Evolutionary conservation across 1,140 invertebrate genomes (phyloP), one percentile per base, ranked within the genome.

Genomic region (Drosophila watanabei): DNA sequence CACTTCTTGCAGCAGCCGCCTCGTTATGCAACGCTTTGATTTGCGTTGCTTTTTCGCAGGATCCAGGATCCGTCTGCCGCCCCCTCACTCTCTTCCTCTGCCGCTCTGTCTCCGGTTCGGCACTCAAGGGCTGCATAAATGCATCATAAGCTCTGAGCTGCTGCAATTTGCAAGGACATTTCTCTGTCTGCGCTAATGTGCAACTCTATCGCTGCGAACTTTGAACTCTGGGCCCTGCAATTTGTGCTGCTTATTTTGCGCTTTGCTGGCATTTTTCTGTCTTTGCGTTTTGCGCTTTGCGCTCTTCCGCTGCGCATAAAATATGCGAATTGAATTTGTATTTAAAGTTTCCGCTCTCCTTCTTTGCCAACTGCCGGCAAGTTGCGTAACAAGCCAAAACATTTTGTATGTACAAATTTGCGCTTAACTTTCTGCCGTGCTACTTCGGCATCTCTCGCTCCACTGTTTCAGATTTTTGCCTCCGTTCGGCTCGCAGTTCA

Each of bases 321-420:
- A 90, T 89, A 89, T 89, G 86, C 85, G 85, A 89, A 89, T 89
- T 89, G 85, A 90, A 89, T 89, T 89, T 89, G 82, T 89, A 89
- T 89, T 89, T 89, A 89, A 89, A 89, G 81, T 89, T 89, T 82
- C 72, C 69, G 59, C 70, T 52, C 65, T 62, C 73, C 75, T 61
- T 65, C 48, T 69, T 78, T 20, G 58, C 52, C 76, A 75, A 64
- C 69, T 83, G 68, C 54, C 65, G 62, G 83, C 62, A 82, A 86
- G 46, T 84, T 88, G 72, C 72, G 68, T 88, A 88, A 89, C 84
- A 88, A 89, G 72, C 81, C 85, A 90, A 88, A 88, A 89, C 85
- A 88, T 85, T 88, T 88, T 88, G 81, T 88, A 76, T 90, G 81
- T 81, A 82, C 82, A 90, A 89, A 89, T 89, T 89, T 77, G 66